Evolutionary conservation across 2,888 invertebrate species (phyloP).

Genomic region (Fragum whitleyi): DNA sequence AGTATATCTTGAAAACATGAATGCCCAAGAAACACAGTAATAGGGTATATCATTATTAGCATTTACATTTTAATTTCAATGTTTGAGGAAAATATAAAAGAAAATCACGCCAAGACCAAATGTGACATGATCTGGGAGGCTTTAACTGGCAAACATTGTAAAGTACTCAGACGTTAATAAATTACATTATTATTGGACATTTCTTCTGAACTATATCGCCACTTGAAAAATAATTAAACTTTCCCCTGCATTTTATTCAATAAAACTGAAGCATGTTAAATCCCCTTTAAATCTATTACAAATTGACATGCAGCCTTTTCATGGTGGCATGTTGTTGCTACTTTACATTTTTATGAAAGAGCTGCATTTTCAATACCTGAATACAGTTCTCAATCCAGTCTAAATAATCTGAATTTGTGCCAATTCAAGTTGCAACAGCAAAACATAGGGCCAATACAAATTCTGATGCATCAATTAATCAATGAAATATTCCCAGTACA

Average conservation of each 20-base stretch:
- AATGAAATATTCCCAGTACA: too few relatives aligned
- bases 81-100: not conserved
- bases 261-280: slow-evolving; percentile 15
- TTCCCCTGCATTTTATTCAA: slow-evolving; percentile 26
- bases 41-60: too few relatives aligned
- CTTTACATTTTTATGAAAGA: too few relatives aligned
- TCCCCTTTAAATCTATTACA: slow-evolving; percentile 13
- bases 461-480: too few relatives aligned
- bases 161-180: slow-evolving; percentile 14
- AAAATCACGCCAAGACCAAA: not conserved
- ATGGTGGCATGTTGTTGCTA: slow-evolving; percentile 2
- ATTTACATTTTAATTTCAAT: too few relatives aligned
- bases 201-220: not conserved
- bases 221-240: slow-evolving; percentile 31
- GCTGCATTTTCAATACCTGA: too few relatives aligned
- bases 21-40: too few relatives aligned
- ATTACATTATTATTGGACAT: slow-evolving; percentile 15
- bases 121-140: slow-evolving; percentile 17
- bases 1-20: too few relatives aligned
- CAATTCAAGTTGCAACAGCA: too few relatives aligned
- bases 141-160: slow-evolving; percentile 6
- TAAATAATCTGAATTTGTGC: too few relatives aligned
- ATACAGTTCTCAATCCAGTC: too few relatives aligned
- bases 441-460: too few relatives aligned
- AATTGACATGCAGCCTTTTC: slow-evolving; percentile 11